phyloP scores from a whole-genome alignment of 2,888 invertebrate species.

The Teleogryllus oceanicus region DNA sequence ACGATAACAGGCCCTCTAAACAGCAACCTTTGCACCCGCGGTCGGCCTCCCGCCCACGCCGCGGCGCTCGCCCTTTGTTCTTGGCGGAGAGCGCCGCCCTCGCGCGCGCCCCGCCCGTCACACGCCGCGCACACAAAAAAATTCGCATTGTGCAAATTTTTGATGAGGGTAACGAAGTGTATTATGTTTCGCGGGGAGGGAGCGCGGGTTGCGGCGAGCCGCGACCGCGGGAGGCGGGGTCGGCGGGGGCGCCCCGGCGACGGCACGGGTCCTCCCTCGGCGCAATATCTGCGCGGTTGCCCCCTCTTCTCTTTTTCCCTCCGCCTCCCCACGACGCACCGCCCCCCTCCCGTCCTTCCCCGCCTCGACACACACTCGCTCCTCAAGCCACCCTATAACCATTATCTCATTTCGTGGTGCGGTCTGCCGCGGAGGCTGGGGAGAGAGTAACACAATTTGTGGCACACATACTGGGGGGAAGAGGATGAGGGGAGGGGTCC shows the following conservation, averaged over 20 bases:
- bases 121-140: constrained; percentile 25
- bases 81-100: constrained; percentile 23
- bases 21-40: not conserved
- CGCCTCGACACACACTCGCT: constrained; percentile 22
- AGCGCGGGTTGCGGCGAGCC: not conserved
- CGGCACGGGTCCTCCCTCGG: not conserved
- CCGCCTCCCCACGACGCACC: constrained; percentile 22
- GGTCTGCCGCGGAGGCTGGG: constrained; percentile 18
- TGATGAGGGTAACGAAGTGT: constrained; percentile 38
- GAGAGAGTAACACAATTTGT: constrained; percentile 32
- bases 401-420: constrained; percentile 32
- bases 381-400: constrained; percentile 19
- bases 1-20: constrained; percentile 7
- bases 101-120: not conserved
- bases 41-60: constrained; percentile 11
- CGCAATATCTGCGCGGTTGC: constrained; percentile 23
- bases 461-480: constrained; percentile 26
- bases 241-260: not conserved
- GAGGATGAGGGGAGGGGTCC: not conserved
- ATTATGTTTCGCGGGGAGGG: constrained; percentile 32
- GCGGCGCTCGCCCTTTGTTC: constrained; percentile 20
- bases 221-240: not conserved
- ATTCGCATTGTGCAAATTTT: constrained; percentile 36
- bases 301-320: not conserved
- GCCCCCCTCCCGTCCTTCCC: constrained; percentile 22